Evolutionary conservation across 2,113 vertebrate species (phyloP).

Genomic region (Grus americana): DNA sequence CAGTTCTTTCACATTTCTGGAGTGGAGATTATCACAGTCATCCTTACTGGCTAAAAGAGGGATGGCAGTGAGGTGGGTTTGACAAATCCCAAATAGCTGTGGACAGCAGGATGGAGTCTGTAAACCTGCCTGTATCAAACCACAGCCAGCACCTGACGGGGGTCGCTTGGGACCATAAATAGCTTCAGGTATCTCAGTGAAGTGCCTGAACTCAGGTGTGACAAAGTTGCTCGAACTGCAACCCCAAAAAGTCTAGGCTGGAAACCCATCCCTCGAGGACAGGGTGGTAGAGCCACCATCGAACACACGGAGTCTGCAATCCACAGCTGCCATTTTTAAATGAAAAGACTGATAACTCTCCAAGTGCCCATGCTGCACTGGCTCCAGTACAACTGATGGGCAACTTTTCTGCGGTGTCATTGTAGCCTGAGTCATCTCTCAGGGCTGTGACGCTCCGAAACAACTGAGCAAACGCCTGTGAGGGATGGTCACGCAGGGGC

Average conservation of each 20-base stretch:
- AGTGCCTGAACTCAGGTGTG: background rate
- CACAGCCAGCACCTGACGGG: background rate
- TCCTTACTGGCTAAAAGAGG: background rate
- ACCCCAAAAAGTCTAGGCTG: background rate
- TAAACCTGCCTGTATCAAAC: background rate
- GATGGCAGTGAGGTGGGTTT: background rate
- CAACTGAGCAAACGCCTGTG: background rate
- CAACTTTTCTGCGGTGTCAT: fast-evolving
- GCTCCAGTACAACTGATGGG: background rate
- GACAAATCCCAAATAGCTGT: background rate
- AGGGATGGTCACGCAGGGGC: background rate
- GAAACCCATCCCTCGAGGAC: background rate
- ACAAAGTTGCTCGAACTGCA: background rate
- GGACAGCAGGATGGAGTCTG: background rate
- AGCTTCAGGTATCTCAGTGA: background rate
- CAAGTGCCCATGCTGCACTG: background rate
- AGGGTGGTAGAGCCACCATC: background rate
- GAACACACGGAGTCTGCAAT: background rate
- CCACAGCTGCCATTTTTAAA: background rate
- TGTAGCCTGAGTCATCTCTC: background rate
- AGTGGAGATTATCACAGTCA: background rate
- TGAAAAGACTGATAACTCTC: background rate
- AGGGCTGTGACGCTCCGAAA: background rate
- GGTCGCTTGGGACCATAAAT: background rate
- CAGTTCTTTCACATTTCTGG: background rate